Evolutionary conservation across 1,140 invertebrate species (phyloP).

Genomic region (Apis laboriosa): DNA sequence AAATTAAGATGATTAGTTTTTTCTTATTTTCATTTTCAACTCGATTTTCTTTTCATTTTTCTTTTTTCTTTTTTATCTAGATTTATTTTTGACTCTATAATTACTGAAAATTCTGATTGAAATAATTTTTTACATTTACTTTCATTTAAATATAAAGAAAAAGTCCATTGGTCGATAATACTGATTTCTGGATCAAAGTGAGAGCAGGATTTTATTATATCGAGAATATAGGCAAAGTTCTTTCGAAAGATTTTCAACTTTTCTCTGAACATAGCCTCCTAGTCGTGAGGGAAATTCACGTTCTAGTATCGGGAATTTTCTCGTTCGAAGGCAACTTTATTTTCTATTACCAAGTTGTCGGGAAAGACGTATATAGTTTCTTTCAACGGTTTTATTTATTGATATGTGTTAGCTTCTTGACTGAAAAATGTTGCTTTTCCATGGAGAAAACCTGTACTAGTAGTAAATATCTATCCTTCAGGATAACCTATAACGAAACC

Average conservation of each 20-base stretch:
- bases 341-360: conserved; percentile 56
- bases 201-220: conserved; percentile 16
- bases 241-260: conserved; percentile 48
- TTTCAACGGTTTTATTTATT: conserved; percentile 65
- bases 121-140: too few species aligned
- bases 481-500: conserved; percentile 42
- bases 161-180: conserved; percentile 10
- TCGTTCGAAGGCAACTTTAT: conserved; percentile 55
- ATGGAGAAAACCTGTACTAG: conserved; percentile 25
- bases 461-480: conserved; percentile 46
- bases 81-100: too few species aligned
- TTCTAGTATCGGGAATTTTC: conserved; percentile 72
- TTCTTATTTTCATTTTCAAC: too few species aligned
- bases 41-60: too few species aligned
- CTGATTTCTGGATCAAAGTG: conserved; percentile 9
- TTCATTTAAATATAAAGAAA: too few species aligned
- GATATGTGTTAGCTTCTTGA: conserved; percentile 45
- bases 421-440: conserved; percentile 65
- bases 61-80: too few species aligned
- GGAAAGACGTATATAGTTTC: conserved; percentile 50
- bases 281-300: conserved; percentile 73
- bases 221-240: conserved; percentile 46
- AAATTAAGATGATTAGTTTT: too few species aligned
- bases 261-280: conserved; percentile 68
- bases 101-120: too few species aligned